Conservation (phyloP, 2,888 invertebrate species). For the Lochmaea crataegi region DNA sequence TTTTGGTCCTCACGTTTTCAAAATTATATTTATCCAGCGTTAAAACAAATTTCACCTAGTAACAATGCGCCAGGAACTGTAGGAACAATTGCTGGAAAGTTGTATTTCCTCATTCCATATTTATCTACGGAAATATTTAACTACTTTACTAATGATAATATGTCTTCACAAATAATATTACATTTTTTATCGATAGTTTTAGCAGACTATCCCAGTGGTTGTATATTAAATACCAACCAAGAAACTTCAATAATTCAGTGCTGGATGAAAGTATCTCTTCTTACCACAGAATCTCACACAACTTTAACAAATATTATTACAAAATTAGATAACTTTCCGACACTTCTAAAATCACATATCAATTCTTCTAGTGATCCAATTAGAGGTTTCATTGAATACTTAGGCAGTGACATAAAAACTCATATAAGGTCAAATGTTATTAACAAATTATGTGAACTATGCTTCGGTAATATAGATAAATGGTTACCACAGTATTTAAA, state of each 20-base stretch:
- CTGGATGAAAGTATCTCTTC: conserved; percentile 59
- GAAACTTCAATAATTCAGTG: conserved; percentile 56
- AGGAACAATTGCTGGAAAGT: conserved; percentile 59
- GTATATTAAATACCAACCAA: conserved; percentile 51
- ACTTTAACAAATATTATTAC: conserved; percentile 54
- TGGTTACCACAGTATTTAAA: conserved; percentile 54
- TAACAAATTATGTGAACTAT: conserved; percentile 56
- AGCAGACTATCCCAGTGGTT: conserved; percentile 50
- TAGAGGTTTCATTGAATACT: conserved; percentile 54
- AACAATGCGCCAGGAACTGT: conserved; percentile 49
- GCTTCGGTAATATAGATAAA: conserved; percentile 57
- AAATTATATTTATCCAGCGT: conserved; percentile 53
- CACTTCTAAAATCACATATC: conserved; percentile 47
- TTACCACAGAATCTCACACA: conserved; percentile 50
- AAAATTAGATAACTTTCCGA: conserved; percentile 54
- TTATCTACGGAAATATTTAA: conserved; percentile 51
- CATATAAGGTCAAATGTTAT: conserved; percentile 44
- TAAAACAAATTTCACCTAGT: conserved; percentile 53
- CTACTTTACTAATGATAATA: conserved; percentile 53
- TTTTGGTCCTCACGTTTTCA: conserved; percentile 57
- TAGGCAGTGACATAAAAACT: conserved; percentile 50
- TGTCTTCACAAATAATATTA: conserved; percentile 53
- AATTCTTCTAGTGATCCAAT: conserved; percentile 52
- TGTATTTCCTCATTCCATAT: conserved; percentile 49
- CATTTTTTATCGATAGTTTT: conserved; percentile 55